Conservation (phyloP, 2,888 invertebrate genomes). For the Heliconius cydno region DNA sequence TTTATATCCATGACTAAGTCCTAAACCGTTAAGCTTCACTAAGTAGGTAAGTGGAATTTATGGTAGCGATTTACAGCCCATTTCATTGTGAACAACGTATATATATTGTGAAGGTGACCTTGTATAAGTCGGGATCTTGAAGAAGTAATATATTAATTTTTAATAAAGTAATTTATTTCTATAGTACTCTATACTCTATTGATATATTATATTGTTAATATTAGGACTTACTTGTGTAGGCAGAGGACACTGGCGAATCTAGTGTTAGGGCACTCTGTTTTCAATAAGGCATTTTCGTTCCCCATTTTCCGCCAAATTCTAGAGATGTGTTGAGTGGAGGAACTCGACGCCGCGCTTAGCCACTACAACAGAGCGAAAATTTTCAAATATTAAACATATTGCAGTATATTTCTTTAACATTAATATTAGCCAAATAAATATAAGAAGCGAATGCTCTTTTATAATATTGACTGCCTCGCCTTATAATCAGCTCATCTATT, state of each 20-base stretch:
- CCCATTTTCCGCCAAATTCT: neutral
- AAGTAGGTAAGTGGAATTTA: constrained; percentile 31
- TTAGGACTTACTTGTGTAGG: neutral
- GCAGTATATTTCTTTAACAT: too few relatives aligned
- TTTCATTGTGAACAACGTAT: constrained; percentile 13
- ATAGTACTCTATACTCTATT: neutral
- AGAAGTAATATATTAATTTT: neutral
- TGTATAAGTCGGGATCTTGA: neutral
- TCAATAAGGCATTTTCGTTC: neutral
- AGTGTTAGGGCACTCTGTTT: neutral
- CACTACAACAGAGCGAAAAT: neutral
- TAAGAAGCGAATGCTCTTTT: neutral
- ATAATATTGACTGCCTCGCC: neutral
- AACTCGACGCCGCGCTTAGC: neutral
- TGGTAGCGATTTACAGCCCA: constrained; percentile 29
- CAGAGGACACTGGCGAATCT: neutral
- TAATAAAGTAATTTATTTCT: neutral
- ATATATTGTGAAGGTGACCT: constrained; percentile 9
- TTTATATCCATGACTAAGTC: constrained; percentile 28
- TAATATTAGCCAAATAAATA: neutral
- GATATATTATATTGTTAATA: too few relatives aligned
- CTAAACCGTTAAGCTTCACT: constrained; percentile 30
- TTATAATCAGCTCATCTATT: constrained; percentile 25
- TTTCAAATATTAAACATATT: neutral
- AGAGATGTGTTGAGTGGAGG: neutral